Base-by-base conservation (phyloP, 2,797 vertebrate genomes). In the Clarias laeviceps region DNA sequence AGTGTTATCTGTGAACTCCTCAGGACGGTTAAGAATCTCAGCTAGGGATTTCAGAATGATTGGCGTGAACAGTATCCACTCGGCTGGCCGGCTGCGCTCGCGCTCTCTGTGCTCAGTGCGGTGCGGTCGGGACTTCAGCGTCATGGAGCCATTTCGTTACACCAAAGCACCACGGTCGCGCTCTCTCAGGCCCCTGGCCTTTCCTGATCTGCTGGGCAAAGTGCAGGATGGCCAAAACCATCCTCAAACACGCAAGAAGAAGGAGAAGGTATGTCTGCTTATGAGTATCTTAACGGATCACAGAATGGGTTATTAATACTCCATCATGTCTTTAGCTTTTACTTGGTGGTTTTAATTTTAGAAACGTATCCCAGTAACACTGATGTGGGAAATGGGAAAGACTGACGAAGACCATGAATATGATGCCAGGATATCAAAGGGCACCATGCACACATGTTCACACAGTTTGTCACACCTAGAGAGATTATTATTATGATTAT, bases 31-130 rank as follows among this genome's bases (percentile, higher is more conserved):
- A 15, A 37, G 61, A 73, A 34, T 5, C 22, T 82, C 20, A 3
- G 29, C 68, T 72, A 17, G 32, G 14, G 56, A 4, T 87, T 34
- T 80, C 69, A 84, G n/a, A 1, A 98, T 99, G 98, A 97, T 99
- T 54, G 96, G 98, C 0, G 96, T 99, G 79, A 98, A 98, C 95
- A 98, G 97, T 93, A 97, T 99, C 92, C 96, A 97, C 91, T 97
- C 97, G 7, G 92, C 96, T 0, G 97, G 97, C 70, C 96, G 97
- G 70, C 91, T 97, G 91, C 96, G 97, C 80, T 97, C 97, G 5
- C 97, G 97, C 24, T 97, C 97, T 20, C 96, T 98, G 86, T 97
- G 97, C 92, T 97, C 97, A 0, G 97, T 97, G 84, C 96, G 97
- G 80, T 97, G 96, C 81, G 96, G 96, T 68, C 96, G 97, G 83